A percentile compares a stretch with the other conserved stretches of the same genome.
These are phyloP conservation scores for Tetheella fluctuosa DNA, from an alignment of 2,888 invertebrate genomes.

Conservation along the genomic window DNA sequence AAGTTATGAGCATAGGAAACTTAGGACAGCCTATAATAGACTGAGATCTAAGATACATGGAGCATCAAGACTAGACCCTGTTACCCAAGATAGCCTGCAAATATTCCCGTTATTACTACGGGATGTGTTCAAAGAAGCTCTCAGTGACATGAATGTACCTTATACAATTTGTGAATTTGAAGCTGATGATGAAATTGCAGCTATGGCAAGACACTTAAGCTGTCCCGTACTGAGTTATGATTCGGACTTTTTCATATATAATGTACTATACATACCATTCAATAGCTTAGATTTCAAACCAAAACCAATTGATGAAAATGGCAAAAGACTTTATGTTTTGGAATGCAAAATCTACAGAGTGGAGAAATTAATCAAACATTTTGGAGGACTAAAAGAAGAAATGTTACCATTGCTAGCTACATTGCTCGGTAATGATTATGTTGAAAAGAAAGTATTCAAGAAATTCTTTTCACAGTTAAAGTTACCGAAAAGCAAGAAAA, in stretches of 20 bases:
- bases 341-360: conserved; percentile 89
- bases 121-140: conserved; percentile 89
- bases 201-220: conserved; percentile 88
- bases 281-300: conserved; percentile 85
- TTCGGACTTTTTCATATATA: conserved; percentile 96
- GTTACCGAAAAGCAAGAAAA: conserved; percentile 80
- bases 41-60: conserved; percentile 84
- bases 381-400: conserved; percentile 86
- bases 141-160: conserved; percentile 86
- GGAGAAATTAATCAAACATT: conserved; percentile 86
- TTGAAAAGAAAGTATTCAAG: conserved; percentile 86
- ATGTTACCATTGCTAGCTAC: conserved; percentile 92
- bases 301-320: conserved; percentile 50
- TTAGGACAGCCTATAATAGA: conserved; percentile 86
- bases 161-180: conserved; percentile 92
- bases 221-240: conserved; percentile 96
- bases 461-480: conserved; percentile 88
- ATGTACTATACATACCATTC: conserved; percentile 92
- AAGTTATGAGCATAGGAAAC: conserved; percentile 88
- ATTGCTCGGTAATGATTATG: conserved; percentile 95
- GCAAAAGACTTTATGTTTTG: conserved; percentile 68
- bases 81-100: conserved; percentile 78
- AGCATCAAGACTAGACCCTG: conserved; percentile 83
- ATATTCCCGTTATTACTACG: conserved; percentile 91
- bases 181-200: conserved; percentile 95